These are phyloP conservation scores for Tetrapedia diversipes DNA, from an alignment of 2,888 invertebrate species.

Conservation along the genomic window DNA sequence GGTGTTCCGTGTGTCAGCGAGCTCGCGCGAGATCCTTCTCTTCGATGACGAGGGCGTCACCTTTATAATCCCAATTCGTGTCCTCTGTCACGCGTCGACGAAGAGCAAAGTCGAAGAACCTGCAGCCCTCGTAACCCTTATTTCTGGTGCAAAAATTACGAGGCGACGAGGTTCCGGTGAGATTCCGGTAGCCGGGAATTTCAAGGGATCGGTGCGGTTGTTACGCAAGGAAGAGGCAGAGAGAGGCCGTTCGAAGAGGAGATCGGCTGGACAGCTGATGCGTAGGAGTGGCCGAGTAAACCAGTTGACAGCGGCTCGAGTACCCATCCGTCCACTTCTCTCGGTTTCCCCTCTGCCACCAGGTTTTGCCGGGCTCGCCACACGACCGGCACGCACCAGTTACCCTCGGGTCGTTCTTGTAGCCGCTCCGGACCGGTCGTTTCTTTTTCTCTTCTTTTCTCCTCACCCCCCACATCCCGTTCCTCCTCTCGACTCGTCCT, in stretches of 20 bases:
- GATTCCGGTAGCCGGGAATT: constrained; percentile 7
- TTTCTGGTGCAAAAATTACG: too few relatives aligned
- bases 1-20: neutral
- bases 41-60: neutral
- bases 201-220: constrained; percentile 35
- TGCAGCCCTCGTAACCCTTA: too few relatives aligned
- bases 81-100: too few relatives aligned
- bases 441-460: constrained; percentile 32
- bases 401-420: constrained; percentile 62
- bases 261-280: constrained; percentile 69
- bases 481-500: too few relatives aligned
- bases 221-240: too few relatives aligned
- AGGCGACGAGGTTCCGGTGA: too few relatives aligned
- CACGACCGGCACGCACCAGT: constrained; percentile 72
- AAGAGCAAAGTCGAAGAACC: too few relatives aligned
- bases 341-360: constrained; percentile 47
- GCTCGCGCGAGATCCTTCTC: neutral
- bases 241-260: constrained; percentile 66
- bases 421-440: constrained; percentile 56
- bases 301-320: constrained; percentile 66
- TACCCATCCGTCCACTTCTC: constrained; percentile 59
- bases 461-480: neutral
- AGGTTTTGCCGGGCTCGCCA: constrained; percentile 58
- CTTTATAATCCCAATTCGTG: too few relatives aligned
- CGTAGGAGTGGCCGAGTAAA: constrained; percentile 75